A percentile compares a stretch with the other conserved stretches of the same genome.
Evolutionary conservation across 37 sponge, comb jelly and placozoan genomes (phyloP).

Genomic region (Bolinopsis microptera): DNA sequence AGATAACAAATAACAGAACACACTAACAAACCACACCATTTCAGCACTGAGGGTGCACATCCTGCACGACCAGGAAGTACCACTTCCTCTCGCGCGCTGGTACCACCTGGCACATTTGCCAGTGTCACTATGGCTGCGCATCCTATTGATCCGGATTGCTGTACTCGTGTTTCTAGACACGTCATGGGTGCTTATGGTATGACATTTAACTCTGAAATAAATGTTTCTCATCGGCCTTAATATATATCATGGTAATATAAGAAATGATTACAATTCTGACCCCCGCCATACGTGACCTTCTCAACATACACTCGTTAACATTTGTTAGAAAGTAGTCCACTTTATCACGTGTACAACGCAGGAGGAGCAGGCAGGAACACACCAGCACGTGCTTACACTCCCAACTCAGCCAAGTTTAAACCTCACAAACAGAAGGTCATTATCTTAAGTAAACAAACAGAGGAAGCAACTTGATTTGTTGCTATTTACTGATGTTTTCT

Average conservation of each 20-base stretch:
- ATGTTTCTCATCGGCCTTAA: too few species aligned
- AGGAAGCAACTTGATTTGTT: too few species aligned
- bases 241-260: too few species aligned
- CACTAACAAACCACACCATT: too few species aligned
- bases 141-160: constrained; percentile 41
- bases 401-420: background rate
- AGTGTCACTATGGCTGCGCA: background rate
- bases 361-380: background rate
- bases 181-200: constrained; percentile 22
- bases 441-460: too few species aligned
- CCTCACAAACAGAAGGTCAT: background rate
- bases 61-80: background rate
- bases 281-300: too few species aligned
- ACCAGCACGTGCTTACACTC: background rate
- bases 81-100: background rate
- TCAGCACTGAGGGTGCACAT: background rate
- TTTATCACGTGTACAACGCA: too few species aligned
- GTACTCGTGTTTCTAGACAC: constrained; percentile 15
- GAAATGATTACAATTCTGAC: too few species aligned
- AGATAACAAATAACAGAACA: too few species aligned
- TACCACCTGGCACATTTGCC: background rate
- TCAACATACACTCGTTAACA: too few species aligned
- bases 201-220: background rate
- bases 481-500: too few species aligned
- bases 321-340: too few species aligned